These are phyloP conservation scores for Apis laboriosa DNA, from an alignment of 1,140 invertebrate species.

Conservation along the genomic window DNA sequence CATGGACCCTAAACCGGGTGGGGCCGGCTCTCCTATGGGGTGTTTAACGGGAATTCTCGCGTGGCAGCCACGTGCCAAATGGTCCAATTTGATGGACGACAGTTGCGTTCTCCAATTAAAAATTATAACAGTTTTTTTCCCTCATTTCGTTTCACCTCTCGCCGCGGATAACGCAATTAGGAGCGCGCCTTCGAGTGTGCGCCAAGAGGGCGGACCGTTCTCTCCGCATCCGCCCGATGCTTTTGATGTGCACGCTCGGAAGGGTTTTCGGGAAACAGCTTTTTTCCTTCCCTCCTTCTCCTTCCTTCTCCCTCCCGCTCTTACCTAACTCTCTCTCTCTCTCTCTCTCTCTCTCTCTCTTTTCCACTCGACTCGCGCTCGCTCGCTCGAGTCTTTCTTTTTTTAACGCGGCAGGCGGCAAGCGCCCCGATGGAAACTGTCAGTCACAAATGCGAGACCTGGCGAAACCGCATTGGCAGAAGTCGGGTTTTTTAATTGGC, in stretches of 20 bases:
- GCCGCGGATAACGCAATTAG: constrained; percentile 51
- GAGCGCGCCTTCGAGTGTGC: constrained; percentile 43
- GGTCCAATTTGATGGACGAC: constrained; percentile 64
- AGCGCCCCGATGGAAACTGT: constrained; percentile 43
- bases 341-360: neutral
- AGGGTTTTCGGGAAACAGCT: constrained; percentile 49
- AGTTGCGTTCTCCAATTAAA: constrained; percentile 68
- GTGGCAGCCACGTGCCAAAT: constrained; percentile 65
- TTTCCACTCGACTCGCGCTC: neutral
- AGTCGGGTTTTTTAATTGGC: constrained; percentile 53
- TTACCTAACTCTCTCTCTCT: neutral
- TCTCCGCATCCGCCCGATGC: constrained; percentile 38
- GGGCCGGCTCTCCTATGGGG: neutral
- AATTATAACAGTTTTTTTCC: constrained; percentile 60
- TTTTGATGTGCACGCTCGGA: constrained; percentile 50
- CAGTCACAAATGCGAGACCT: constrained; percentile 38
- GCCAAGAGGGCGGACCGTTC: constrained; percentile 34
- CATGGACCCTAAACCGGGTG: constrained; percentile 33
- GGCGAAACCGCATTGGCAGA: constrained; percentile 29
- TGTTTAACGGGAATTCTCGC: constrained; percentile 55
- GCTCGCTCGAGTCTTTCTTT: neutral
- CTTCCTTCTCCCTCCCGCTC: neutral
- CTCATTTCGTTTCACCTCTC: constrained; percentile 37
- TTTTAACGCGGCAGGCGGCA: constrained; percentile 52
- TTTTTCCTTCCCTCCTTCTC: neutral